Conservation (phyloP, 1,140 invertebrate genomes). For the Drosophila eugracilis region DNA sequence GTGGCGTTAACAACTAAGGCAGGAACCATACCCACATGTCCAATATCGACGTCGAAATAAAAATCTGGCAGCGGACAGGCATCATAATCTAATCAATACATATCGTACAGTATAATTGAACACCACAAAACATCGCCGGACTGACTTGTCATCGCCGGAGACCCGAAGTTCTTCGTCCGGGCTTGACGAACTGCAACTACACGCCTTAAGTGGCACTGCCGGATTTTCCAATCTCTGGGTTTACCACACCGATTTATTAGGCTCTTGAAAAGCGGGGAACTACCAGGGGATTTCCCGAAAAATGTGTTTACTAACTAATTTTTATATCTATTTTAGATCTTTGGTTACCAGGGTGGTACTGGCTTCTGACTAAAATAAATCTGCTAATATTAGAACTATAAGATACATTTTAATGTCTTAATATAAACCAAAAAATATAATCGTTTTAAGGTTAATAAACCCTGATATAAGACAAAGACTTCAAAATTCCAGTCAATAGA, state of each 20-base stretch:
- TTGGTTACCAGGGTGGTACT: not conserved
- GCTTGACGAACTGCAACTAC: conserved; percentile 14
- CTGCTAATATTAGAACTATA: too few species aligned
- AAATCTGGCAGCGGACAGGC: conserved; percentile 36
- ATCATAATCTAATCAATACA: conserved; percentile 55
- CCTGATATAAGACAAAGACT: conserved; percentile 6
- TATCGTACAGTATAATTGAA: conserved; percentile 1
- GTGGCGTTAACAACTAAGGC: conserved; percentile 41
- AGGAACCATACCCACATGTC: conserved; percentile 8
- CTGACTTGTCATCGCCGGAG: conserved; percentile 18
- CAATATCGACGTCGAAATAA: conserved; percentile 32
- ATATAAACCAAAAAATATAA: too few species aligned
- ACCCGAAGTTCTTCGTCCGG: not conserved
- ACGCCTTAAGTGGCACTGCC: not conserved
- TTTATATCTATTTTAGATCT: not conserved
- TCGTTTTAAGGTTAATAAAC: too few species aligned
- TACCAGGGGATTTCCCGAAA: not conserved
- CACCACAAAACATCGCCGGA: not conserved
- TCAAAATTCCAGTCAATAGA: not conserved
- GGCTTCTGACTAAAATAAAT: too few species aligned
- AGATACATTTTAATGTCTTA: too few species aligned
- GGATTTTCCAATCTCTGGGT: conserved; percentile 41
- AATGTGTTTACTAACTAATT: too few species aligned
- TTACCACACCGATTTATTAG: conserved; percentile 34
- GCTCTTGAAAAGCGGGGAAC: conserved; percentile 1